Evolutionary conservation across 2,888 invertebrate genomes (phyloP).

Genomic region (Amblyjoppa fuscipennis): DNA sequence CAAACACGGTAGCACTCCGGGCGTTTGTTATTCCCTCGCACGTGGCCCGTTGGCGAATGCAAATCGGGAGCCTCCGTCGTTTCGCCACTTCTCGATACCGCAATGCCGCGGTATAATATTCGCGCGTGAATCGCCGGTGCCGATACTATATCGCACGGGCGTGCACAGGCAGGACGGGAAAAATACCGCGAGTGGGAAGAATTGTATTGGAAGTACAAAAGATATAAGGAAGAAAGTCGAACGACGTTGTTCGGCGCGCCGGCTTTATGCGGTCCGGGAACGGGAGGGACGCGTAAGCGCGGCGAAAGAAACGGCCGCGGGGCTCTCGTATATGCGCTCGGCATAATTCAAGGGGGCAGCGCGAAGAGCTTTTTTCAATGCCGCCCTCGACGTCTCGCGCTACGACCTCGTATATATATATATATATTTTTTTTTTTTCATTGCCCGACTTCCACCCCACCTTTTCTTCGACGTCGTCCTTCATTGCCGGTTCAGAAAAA

Average conservation of each 20-base stretch:
- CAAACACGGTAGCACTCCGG: constrained; percentile 32
- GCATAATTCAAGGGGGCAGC: constrained; percentile 64
- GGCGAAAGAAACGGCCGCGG: constrained; percentile 45
- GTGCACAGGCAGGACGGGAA: neutral
- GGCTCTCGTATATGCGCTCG: constrained; percentile 48
- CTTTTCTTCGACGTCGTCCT: constrained; percentile 1
- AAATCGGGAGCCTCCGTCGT: constrained; percentile 44
- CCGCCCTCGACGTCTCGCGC: constrained; percentile 42
- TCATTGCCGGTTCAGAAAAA: constrained; percentile 28
- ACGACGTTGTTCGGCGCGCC: constrained; percentile 13
- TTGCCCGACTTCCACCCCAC: constrained; percentile 26
- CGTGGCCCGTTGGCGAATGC: constrained; percentile 62
- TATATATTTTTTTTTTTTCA: constrained; percentile 44
- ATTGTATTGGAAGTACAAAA: constrained; percentile 27
- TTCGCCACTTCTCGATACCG: neutral
- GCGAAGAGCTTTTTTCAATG: constrained; percentile 68
- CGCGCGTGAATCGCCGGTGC: constrained; percentile 65
- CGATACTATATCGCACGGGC: constrained; percentile 29
- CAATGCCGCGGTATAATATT: constrained; percentile 53
- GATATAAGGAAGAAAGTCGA: constrained; percentile 20
- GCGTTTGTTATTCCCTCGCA: constrained; percentile 63
- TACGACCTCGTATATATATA: constrained; percentile 7
- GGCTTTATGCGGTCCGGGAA: neutral
- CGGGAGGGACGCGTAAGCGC: constrained; percentile 24
- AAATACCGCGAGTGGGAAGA: constrained; percentile 45